These are phyloP conservation scores for Rhagium mordax DNA, from an alignment of 2,888 invertebrate species.

Conservation along the genomic window DNA sequence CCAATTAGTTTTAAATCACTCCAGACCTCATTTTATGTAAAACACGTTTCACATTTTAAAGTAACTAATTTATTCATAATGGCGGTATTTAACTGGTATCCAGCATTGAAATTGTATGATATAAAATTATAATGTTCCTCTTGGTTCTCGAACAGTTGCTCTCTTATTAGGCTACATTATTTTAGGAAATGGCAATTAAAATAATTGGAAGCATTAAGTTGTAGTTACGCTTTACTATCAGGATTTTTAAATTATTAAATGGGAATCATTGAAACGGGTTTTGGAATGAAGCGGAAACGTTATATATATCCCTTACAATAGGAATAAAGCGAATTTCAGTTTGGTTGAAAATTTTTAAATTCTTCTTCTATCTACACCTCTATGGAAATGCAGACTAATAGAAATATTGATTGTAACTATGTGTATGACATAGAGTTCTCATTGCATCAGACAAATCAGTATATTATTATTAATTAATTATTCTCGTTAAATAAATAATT, in stretches of 20 bases:
- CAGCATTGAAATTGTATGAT: slow-evolving; percentile 23
- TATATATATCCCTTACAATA: too few relatives aligned
- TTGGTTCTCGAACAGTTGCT: slow-evolving; percentile 3
- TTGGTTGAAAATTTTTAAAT: too few relatives aligned
- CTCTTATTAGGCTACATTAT: slow-evolving; percentile 17
- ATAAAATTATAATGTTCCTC: slow-evolving; percentile 25
- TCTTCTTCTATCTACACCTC: too few relatives aligned
- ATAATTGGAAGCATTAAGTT: slow-evolving; percentile 17
- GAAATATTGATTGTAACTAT: too few relatives aligned
- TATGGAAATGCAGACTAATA: too few relatives aligned
- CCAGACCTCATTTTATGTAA: slow-evolving; percentile 23
- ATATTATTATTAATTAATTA: too few relatives aligned
- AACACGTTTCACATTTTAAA: slow-evolving; percentile 31
- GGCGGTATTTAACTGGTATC: slow-evolving; percentile 19
- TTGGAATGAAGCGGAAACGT: background rate
- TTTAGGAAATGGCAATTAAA: slow-evolving; percentile 16
- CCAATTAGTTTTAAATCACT: slow-evolving; percentile 31
- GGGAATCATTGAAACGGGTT: background rate
- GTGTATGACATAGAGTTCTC: too few relatives aligned
- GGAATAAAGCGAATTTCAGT: too few relatives aligned
- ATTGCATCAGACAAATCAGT: too few relatives aligned
- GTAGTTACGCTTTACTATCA: slow-evolving; percentile 11
- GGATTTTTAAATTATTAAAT: background rate
- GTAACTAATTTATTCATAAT: slow-evolving; percentile 35
- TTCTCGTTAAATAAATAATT: too few relatives aligned